Percentiles rank a stretch among this genome's conserved stretches.
Conservation (phyloP, 2,797 vertebrate species). For the Coregonus ussuriensis region DNA sequence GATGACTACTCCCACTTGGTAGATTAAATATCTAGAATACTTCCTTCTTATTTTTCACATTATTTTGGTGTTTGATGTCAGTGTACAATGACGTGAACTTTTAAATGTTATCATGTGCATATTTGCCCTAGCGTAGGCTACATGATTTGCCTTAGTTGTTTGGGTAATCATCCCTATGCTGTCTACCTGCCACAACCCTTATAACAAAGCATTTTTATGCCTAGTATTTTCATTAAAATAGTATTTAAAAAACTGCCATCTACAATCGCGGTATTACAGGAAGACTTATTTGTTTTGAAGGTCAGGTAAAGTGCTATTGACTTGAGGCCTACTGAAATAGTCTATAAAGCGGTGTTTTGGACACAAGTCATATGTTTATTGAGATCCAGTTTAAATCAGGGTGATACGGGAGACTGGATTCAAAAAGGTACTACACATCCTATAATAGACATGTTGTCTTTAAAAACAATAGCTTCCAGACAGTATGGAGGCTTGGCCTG, state of each 20-base stretch:
- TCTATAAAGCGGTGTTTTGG: too few relatives aligned
- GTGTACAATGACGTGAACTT: neutral
- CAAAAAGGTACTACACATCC: too few relatives aligned
- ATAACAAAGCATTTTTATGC: neutral
- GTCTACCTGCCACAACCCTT: neutral
- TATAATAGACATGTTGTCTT: too few relatives aligned
- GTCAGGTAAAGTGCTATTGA: neutral
- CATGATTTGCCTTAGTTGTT: neutral
- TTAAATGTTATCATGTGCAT: slow-evolving; percentile 17
- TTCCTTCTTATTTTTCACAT: slow-evolving; percentile 37
- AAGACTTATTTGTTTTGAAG: neutral
- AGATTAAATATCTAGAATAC: slow-evolving; percentile 44
- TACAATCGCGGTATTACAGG: too few relatives aligned
- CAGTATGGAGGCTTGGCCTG: too few relatives aligned
- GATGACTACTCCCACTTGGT: slow-evolving; percentile 1
- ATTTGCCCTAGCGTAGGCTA: neutral
- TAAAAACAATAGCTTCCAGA: too few relatives aligned
- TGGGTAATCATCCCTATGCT: neutral
- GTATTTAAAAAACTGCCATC: too few relatives aligned
- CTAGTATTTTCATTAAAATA: too few relatives aligned
- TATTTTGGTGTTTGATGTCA: slow-evolving; percentile 4
- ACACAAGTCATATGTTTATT: too few relatives aligned
- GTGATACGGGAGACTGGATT: too few relatives aligned
- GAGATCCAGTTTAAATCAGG: too few relatives aligned
- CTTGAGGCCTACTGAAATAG: too few relatives aligned